Base-by-base conservation (phyloP, 2,888 invertebrate species). In the Mythimna lalbum region DNA sequence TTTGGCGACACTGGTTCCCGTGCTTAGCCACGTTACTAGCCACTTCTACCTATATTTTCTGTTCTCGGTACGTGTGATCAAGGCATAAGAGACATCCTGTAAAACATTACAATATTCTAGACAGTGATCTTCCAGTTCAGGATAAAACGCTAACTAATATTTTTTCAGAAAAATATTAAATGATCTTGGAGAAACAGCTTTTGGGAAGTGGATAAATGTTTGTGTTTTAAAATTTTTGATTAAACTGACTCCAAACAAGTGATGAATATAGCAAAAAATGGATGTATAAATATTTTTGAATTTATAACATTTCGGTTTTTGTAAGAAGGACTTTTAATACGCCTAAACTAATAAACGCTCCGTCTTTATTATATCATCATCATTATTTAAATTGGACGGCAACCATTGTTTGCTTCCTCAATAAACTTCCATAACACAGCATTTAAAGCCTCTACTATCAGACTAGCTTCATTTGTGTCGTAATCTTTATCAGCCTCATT, bases 401-500 rank as follows among this genome's bases (percentile, higher is more conserved):
- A 4, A 4, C 9, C 19, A 70, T 63, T 77, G 33, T 77, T 69
- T 59, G 4, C 39, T 59, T 49, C 52, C 49, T 14, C 39, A 52
- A 19, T 62, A 47, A 31, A 74, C 23, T 63, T 33, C 17, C 23
- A 43, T 27, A 49, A 19, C 23, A 47, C 14, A 66, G 43, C 55
- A 31, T 53, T 69, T 57, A 47, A 39, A 69, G 23, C 70, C n/a
- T 31, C 53, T 47, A 19, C 2, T 23, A 36, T 52, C 1, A 31
- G 23, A 19, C 47, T 33, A 65, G 4, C 63, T 52, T 59, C 12
- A 36, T 23, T 62, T 49, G 14, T 66, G 36, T 57, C 43, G 53
- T 53, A 73, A 73, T 66, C 53, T 47, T 50, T 39, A 50, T 55
- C 59, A 59, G 50, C 27, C 21, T 62, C 27, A 69, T 64, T 71